Evolutionary conservation across 2,113 vertebrate genomes (phyloP), one percentile per base, ranked within the genome.

Genomic region (Callopanchax toddi): DNA sequence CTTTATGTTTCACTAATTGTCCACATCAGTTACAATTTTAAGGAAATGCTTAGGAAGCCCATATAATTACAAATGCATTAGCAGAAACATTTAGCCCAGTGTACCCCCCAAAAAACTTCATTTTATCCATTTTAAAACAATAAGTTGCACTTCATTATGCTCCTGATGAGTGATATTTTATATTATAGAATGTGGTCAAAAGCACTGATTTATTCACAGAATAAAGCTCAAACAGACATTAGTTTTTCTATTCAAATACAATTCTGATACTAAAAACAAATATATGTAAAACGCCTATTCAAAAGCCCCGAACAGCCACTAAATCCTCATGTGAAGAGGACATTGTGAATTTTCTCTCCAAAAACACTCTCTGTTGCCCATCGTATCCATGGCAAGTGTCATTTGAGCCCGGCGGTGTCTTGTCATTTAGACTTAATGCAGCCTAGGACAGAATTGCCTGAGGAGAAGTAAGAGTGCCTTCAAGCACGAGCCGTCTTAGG

Each of bases 381-480:
- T 51, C 32, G 72, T 82, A 74, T 82, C 79, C 58, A 48, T 80
- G 71, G 70, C 67, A 16, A 37, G 61, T 48, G 79, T 48, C 48
- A 23, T 61, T 67, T 50, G 56, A 82, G 66, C 39, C 69, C 71
- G 79, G 76, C 54, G 67, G 60, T 79, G 52, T 75, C 60, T 67
- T 84, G 81, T 86, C 83, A 84, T 63, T 76, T 76, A 74, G 49
- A 68, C 57, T 89, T 83, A 86, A 76, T 82, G 63, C 73, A 74
- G 70, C 55, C 9, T 37, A 66, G 57, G 72, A 64, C 25, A 16
- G 42, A 37, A 34, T 59, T 21, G 70, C 81, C 75, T 37, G 62
- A 83, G 64, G 82, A 86, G 60, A 69, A 79, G 70, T 61, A 66
- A 20, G 57, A 65, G 71, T 67, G 83, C 76, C 84, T 80, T 71